Evolutionary conservation across 2,113 vertebrate genomes (phyloP), one percentile per base, ranked within the genome.

Genomic region (Lutjanus erythropterus): DNA sequence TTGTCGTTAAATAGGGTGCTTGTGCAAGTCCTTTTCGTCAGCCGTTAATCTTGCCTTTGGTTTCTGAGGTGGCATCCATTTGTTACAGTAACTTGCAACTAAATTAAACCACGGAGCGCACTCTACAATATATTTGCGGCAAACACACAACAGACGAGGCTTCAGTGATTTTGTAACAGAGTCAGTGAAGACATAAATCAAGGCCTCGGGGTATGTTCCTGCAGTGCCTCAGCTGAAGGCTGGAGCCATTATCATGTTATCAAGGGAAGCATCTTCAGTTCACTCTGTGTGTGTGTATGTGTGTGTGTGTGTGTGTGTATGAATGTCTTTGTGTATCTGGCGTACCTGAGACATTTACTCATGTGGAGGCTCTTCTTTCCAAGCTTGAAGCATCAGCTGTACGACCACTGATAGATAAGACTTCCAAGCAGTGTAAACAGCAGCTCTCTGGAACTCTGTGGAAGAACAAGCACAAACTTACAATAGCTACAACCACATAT

Each of bases 111-210:
- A 16, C 16, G 27, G 2, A 35, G 27, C 31, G 46, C 12, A 25
- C 35, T 58, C 25, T 39, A 0, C 8, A 14, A 12, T n/a, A 2
- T 11, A 72, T 50, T 56, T 58, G 15, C 14, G 60, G 44, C 15
- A 59, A 42, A 68, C n/a, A 23, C 23, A 39, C 50, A 19, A 14
- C 52, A 71, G 29, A 49, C 15, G 6, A 5, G 9, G 44, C 25
- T 56, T 50, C 16, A 37, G 31, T 21, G 25, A 21, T 58, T 65
- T 39, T 46, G 21, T 60, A 56, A 73, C 9, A 25, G 12, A 72
- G 21, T 50, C 56, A 27, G 15, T 70, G 27, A 80, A 59, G 46
- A 61, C 53, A 61, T 83, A 56, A 62, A 61, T 50, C 11, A 65
- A 47, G 33, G 42, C 31, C 58, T 74, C 47, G 5, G 50, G 33